These are phyloP conservation scores for Drosophila rufa DNA, from an alignment of 1,140 invertebrate genomes.

Conservation along the genomic window DNA sequence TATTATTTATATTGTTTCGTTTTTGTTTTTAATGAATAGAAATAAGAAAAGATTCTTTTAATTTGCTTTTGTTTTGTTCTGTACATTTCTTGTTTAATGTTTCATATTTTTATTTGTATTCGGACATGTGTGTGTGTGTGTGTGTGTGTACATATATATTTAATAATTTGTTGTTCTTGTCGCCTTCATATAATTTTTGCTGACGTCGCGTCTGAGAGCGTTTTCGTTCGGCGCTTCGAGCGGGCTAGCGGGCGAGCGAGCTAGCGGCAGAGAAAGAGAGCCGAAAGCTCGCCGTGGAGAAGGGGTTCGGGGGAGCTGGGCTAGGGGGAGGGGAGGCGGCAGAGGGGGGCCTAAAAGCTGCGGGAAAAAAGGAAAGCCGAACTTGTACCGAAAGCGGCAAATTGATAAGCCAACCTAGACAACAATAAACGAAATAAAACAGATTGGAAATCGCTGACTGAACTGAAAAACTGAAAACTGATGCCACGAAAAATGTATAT, in stretches of 20 bases:
- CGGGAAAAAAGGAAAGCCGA: slow-evolving; percentile 46
- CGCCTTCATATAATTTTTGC: slow-evolving; percentile 66
- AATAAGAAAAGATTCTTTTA: not conserved
- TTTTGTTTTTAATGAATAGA: slow-evolving; percentile 1
- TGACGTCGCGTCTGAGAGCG: slow-evolving; percentile 75
- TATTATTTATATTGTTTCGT: not conserved
- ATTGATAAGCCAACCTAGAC: slow-evolving; percentile 53
- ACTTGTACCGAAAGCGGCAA: slow-evolving; percentile 29
- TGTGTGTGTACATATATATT: slow-evolving; percentile 20
- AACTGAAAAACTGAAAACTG: slow-evolving; percentile 8
- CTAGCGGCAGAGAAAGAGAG: slow-evolving; percentile 9
- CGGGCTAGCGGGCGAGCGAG: slow-evolving; percentile 12
- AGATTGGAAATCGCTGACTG: slow-evolving; percentile 9
- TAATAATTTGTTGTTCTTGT: slow-evolving; percentile 62
- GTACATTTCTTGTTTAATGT: slow-evolving; percentile 8
- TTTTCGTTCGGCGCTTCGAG: slow-evolving; percentile 37
- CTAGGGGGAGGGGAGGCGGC: too few species aligned
- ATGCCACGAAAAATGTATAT: not conserved
- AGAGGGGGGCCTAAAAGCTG: slow-evolving; percentile 17
- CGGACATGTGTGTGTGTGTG: not conserved
- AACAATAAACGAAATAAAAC: slow-evolving; percentile 28
- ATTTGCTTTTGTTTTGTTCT: too few species aligned
- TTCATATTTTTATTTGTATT: slow-evolving; percentile 19
- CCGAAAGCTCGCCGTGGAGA: slow-evolving; percentile 20
- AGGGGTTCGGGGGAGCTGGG: not conserved